Base-by-base conservation (phyloP, 1,140 invertebrate genomes). In the Drosophila jambulina region DNA sequence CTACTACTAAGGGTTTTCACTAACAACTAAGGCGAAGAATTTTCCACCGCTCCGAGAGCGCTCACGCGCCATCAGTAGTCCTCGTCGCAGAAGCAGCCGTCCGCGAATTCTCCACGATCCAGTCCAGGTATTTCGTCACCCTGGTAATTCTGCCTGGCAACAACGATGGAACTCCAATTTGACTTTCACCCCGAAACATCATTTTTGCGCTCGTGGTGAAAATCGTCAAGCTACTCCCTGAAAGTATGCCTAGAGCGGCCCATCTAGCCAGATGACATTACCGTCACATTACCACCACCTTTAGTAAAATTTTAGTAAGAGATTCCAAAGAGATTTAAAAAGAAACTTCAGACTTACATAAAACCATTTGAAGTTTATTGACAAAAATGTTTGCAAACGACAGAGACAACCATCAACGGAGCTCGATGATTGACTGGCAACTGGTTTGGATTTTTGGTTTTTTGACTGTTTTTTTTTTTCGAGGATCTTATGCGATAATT, bases 21-120 rank as follows among this genome's bases (percentile, higher is more conserved):
- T 81, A 38, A 81, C n/a, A 69, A 65, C 83, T 88, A 87, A 62
- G 59, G 53, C 48, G 64, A 61, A 67, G 56, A 75, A 67, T 53
- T 25, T 19, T 68, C 40, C 58, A 42, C n/a, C 19, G 27, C 57
- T 61, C 23, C 17, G 15, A 53, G 57, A 29, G 36, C 63, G 32
- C 29, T 59, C 27, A 6, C 15, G 17, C 34, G 32, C 8, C n/a
- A 17, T 17, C 46, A 91, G 78, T 83, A 88, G 60, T 93, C 95
- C 77, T 95, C 94, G 69, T 93, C 93, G 82, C 96, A 96, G 83
- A 95, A 96, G 80, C 95, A 96, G 12, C 95, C 96, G 80, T 96
- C 96, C 93, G 93, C n/a, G 96, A 95, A 82, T 96, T 95, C 71
- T 95, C 94, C 77, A 93, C 91, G 60, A 98, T 97, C 97, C 97